Conservation (phyloP, 2,888 invertebrate species). For the Callosobruchus maculatus region DNA sequence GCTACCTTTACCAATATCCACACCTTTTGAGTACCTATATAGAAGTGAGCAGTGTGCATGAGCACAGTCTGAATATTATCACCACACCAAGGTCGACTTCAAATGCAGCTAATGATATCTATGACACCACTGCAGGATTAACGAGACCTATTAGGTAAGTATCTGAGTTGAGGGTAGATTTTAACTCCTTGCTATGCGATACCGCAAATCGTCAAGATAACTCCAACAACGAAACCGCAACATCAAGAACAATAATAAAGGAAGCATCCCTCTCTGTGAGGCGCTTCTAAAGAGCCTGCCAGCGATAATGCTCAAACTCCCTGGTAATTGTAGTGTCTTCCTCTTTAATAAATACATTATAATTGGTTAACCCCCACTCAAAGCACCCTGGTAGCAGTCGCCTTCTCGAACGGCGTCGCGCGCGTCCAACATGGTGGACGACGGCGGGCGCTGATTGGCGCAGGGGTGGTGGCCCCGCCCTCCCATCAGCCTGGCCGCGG, state of each 20-base stretch:
- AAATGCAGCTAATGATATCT: no score
- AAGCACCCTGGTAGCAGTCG: slow-evolving; percentile 12
- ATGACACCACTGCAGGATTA: no score
- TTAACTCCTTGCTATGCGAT: no score
- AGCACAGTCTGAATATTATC: no score
- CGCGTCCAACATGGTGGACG: slow-evolving; percentile 38
- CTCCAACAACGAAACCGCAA: neutral
- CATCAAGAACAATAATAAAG: neutral
- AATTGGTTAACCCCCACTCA: slow-evolving; percentile 32
- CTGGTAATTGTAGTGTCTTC: neutral
- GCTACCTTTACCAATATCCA: no score
- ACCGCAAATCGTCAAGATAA: neutral
- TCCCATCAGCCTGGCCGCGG: slow-evolving; percentile 8
- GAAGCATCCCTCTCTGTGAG: neutral
- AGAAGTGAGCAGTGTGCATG: no score
- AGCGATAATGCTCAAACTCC: neutral
- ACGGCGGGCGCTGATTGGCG: slow-evolving; percentile 38
- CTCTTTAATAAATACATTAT: slow-evolving; percentile 19
- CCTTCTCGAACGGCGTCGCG: neutral
- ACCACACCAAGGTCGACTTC: no score
- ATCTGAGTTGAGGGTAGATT: no score
- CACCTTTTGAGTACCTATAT: no score
- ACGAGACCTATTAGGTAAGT: no score
- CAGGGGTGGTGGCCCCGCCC: slow-evolving; percentile 9
- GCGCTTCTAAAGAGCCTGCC: neutral